Conservation (phyloP, 1,140 invertebrate species). For the Bilobella aurantiaca region DNA sequence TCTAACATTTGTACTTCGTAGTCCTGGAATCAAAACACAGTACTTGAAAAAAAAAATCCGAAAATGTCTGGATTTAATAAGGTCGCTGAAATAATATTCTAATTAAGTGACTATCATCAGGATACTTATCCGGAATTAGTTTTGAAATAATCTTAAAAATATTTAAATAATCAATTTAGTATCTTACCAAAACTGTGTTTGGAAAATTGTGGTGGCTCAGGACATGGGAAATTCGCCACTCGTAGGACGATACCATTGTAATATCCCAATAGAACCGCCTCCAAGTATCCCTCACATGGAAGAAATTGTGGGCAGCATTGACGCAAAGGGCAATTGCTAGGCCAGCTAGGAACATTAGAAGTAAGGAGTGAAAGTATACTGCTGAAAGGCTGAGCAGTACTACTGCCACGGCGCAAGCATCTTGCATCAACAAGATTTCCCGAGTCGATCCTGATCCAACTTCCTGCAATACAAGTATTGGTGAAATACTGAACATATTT, state of each 20-base stretch:
- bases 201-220: slow-evolving; percentile 53
- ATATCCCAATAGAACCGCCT: slow-evolving; percentile 72
- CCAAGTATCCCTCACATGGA: slow-evolving; percentile 67
- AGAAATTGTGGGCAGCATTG: slow-evolving; percentile 64
- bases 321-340: slow-evolving; percentile 47
- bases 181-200: slow-evolving; percentile 52
- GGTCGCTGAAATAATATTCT: no score
- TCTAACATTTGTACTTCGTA: slow-evolving; percentile 59
- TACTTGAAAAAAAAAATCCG: no score
- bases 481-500: slow-evolving; percentile 19
- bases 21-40: slow-evolving; percentile 42
- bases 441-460: slow-evolving; percentile 33
- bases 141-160: no score
- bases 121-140: no score
- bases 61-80: no score
- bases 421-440: slow-evolving; percentile 30
- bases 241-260: slow-evolving; percentile 51
- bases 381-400: slow-evolving; percentile 15
- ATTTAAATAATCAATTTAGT: background rate
- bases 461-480: no score
- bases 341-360: slow-evolving; percentile 40
- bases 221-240: slow-evolving; percentile 47
- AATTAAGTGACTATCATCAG: no score
- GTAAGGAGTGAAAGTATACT: slow-evolving; percentile 1
- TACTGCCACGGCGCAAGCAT: slow-evolving; percentile 23